Conservation (phyloP, 2,888 invertebrate genomes). For the Melanophora roralis region DNA sequence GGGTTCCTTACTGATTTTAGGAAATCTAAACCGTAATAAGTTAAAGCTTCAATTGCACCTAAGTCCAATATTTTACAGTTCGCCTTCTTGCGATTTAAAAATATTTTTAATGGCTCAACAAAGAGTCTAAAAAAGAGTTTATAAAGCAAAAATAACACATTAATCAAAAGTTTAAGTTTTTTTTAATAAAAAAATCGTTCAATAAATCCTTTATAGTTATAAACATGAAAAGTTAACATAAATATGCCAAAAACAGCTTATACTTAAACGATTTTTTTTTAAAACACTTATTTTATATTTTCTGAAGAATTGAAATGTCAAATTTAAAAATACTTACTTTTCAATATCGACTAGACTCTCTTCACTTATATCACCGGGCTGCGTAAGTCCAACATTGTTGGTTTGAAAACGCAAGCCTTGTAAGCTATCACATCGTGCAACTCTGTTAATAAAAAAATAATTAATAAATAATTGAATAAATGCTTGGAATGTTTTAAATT, state of each 20-base stretch:
- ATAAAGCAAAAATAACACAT: no score
- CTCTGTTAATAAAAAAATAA: constrained; percentile 64
- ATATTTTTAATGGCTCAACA: constrained; percentile 75
- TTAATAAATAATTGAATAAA: neutral
- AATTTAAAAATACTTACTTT: constrained; percentile 68
- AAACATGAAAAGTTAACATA: no score
- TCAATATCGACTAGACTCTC: constrained; percentile 74
- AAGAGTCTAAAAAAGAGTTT: constrained; percentile 69
- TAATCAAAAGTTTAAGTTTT: no score
- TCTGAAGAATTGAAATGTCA: no score
- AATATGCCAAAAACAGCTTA: no score
- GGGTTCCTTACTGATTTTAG: constrained; percentile 76
- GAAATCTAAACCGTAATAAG: constrained; percentile 75
- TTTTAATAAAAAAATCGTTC: no score
- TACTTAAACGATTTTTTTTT: no score
- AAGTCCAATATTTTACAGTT: constrained; percentile 74
- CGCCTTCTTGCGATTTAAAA: constrained; percentile 73
- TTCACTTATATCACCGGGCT: constrained; percentile 72
- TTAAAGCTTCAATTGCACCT: constrained; percentile 76
- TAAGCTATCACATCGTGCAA: constrained; percentile 75
- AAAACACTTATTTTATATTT: no score
- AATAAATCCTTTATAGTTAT: no score
- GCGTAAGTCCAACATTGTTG: constrained; percentile 72
- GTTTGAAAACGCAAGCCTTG: constrained; percentile 75
- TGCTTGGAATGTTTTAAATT: no score